A percentile compares a stretch with the other conserved stretches of the same genome.
Conservation (phyloP, 2,113 vertebrate genomes). For the Smithornis capensis region DNA sequence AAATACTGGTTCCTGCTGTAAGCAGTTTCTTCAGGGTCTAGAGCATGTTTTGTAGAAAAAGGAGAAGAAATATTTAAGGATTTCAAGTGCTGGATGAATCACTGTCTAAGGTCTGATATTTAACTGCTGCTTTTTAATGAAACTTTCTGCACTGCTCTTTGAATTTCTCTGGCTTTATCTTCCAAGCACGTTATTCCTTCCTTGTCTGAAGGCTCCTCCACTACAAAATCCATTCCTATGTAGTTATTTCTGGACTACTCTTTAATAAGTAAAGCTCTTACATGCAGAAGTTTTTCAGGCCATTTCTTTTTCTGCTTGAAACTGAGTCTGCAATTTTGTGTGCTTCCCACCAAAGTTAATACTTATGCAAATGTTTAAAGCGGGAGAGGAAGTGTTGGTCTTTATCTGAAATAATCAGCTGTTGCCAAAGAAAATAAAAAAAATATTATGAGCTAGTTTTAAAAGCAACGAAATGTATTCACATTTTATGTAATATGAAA, state of each 20-base stretch:
- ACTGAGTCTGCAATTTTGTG: background rate
- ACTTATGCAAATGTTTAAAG: background rate
- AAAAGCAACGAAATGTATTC: background rate
- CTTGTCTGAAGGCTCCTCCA: background rate
- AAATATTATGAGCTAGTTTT: background rate
- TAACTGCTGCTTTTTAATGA: background rate
- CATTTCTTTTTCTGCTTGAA: constrained; percentile 11
- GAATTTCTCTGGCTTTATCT: background rate
- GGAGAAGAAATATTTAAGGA: background rate
- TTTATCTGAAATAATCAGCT: background rate
- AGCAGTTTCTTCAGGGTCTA: background rate
- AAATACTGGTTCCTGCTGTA: background rate
- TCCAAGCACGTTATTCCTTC: background rate
- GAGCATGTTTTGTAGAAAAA: background rate
- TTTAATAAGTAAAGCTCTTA: background rate
- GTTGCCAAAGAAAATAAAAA: background rate
- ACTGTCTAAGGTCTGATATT: background rate
- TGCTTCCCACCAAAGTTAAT: background rate
- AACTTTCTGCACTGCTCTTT: background rate
- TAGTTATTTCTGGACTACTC: background rate
- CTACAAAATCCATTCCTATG: background rate
- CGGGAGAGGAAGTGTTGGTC: background rate
- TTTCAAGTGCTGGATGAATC: background rate
- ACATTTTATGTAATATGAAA: background rate
- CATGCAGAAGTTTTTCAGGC: background rate